These are phyloP conservation scores for Triplophysa bombifrons DNA, from an alignment of 2,797 vertebrate genomes.

Conservation along the genomic window DNA sequence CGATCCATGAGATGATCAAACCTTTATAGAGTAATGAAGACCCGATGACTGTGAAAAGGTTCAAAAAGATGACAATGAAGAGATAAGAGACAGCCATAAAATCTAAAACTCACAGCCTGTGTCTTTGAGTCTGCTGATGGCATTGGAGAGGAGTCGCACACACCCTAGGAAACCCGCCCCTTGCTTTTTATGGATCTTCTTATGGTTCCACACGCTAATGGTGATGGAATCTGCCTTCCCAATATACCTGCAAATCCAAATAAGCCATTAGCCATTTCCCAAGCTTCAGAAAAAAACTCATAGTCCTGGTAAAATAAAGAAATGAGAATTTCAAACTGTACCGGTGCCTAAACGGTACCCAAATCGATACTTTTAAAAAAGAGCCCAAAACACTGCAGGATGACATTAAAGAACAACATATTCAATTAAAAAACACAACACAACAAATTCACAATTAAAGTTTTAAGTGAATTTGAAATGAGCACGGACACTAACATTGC, in stretches of 20 bases:
- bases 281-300: background rate
- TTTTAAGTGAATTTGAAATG: too few species aligned
- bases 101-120: constrained; percentile 89
- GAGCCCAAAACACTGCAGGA: too few species aligned
- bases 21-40: background rate
- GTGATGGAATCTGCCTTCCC: constrained; percentile 98
- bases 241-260: constrained; percentile 77
- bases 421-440: too few species aligned
- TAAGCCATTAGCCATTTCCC: background rate
- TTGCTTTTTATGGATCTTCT: constrained; percentile 99
- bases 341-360: too few species aligned
- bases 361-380: too few species aligned
- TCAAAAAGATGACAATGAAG: background rate
- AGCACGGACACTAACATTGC: too few species aligned
- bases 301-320: too few species aligned
- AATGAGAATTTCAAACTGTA: too few species aligned
- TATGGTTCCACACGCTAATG: constrained; percentile 99
- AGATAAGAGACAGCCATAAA: background rate
- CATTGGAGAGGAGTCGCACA: constrained; percentile 93
- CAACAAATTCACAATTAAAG: too few species aligned
- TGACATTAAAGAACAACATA: too few species aligned
- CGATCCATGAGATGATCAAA: constrained; percentile 1
- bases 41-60: background rate
- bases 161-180: constrained; percentile 97
- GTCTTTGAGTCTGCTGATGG: constrained; percentile 97